Percentiles rank a stretch among this genome's conserved stretches.
These are phyloP conservation scores for Oreonectes daqikongensis DNA, from an alignment of 2,797 vertebrate species.

Conservation along the genomic window DNA sequence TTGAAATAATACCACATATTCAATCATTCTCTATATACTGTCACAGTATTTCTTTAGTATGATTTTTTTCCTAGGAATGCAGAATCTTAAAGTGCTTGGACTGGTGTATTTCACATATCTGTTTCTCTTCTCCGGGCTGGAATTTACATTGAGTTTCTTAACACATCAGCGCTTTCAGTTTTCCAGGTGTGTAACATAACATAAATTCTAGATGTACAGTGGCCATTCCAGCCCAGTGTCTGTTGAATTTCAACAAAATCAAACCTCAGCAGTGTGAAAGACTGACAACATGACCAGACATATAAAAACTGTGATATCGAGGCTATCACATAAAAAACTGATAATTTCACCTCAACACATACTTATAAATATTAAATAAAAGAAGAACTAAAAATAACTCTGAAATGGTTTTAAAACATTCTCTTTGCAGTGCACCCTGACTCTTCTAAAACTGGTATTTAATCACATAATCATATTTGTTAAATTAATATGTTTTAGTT, in stretches of 20 bases:
- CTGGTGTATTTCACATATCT: slow-evolving; percentile 93
- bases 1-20: background rate
- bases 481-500: background rate
- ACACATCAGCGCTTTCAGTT: slow-evolving; percentile 96
- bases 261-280: too few species aligned
- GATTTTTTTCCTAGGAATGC: slow-evolving; percentile 72
- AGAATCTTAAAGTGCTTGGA: slow-evolving; percentile 84
- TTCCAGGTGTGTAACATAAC: slow-evolving; percentile 79
- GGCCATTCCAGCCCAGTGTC: too few species aligned
- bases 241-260: too few species aligned
- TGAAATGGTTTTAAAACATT: too few species aligned
- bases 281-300: too few species aligned
- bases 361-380: too few species aligned
- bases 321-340: too few species aligned
- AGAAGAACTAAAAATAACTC: too few species aligned
- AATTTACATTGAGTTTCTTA: slow-evolving; percentile 93
- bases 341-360: too few species aligned
- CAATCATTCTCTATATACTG: slow-evolving; percentile 5
- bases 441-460: background rate
- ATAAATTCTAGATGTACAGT: too few species aligned
- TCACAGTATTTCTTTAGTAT: slow-evolving; percentile 1
- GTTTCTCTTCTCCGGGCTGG: slow-evolving; percentile 95
- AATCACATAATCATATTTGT: too few species aligned
- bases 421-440: background rate
- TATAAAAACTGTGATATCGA: too few species aligned